These are phyloP conservation scores for Liposcelis brunnea DNA, from an alignment of 2,888 invertebrate species.

Conservation along the genomic window DNA sequence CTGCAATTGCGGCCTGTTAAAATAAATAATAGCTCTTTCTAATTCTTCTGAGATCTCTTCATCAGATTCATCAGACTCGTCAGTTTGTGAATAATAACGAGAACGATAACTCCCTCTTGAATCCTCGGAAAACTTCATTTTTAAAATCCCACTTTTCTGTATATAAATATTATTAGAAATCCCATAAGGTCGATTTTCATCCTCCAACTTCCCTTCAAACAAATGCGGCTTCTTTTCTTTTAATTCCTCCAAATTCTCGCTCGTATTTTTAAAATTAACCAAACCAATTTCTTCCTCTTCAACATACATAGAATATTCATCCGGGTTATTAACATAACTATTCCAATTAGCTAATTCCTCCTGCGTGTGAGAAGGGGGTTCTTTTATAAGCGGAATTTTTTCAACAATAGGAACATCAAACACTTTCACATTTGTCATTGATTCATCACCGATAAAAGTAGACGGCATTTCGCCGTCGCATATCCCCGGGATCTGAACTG, in stretches of 20 bases:
- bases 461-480: background rate
- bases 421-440: no score
- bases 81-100: background rate
- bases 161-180: slow-evolving; percentile 7
- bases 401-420: background rate
- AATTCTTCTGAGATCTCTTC: background rate
- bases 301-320: slow-evolving; percentile 1
- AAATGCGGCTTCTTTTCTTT: background rate
- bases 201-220: slow-evolving; percentile 2
- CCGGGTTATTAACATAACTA: background rate
- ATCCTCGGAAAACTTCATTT: background rate
- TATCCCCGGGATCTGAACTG: background rate
- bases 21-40: no score
- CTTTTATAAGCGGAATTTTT: background rate
- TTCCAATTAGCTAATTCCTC: background rate
- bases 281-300: slow-evolving; percentile 6
- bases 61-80: background rate
- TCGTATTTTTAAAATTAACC: background rate
- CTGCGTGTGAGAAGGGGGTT: background rate
- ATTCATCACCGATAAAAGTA: background rate
- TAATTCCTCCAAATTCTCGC: background rate
- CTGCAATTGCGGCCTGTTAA: no score
- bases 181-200: background rate
- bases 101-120: background rate
- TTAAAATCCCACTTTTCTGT: background rate